Percentiles rank a stretch among this genome's conserved stretches.
Conservation (phyloP, 2,888 invertebrate species). For the Syrphus vitripennis region DNA sequence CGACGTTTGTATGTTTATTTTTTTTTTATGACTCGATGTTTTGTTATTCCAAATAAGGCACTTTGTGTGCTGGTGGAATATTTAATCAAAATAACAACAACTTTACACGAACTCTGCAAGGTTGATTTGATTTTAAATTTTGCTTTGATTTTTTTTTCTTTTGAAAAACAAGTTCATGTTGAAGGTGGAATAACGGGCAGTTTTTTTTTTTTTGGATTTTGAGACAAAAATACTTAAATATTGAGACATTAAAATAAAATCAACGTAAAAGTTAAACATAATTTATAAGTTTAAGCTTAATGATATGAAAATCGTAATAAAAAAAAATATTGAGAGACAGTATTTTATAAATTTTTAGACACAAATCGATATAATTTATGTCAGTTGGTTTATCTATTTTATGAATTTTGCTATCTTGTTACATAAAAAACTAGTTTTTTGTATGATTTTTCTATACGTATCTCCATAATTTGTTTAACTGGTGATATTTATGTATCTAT, state of each 20-base stretch:
- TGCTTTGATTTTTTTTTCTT: neutral
- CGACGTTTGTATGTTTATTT: conserved; percentile 22
- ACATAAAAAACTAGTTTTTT: neutral
- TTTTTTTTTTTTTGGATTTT: too few relatives aligned
- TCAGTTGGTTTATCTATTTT: neutral
- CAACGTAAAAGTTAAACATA: neutral
- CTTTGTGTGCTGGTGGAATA: conserved; percentile 53
- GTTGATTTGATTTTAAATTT: conserved; percentile 25
- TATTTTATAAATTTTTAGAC: neutral
- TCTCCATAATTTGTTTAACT: too few relatives aligned
- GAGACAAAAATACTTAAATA: neutral
- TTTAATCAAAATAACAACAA: conserved; percentile 51
- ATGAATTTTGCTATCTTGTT: neutral
- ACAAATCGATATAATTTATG: neutral
- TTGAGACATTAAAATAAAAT: conserved; percentile 10
- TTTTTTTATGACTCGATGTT: conserved; percentile 28
- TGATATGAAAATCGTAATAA: neutral
- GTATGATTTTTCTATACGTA: too few relatives aligned
- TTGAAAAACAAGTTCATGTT: neutral
- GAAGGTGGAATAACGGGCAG: neutral
- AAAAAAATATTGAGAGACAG: neutral
- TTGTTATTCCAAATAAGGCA: conserved; percentile 49
- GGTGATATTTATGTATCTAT: neutral
- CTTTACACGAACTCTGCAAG: conserved; percentile 16
- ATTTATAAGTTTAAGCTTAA: neutral